Base-by-base conservation (phyloP, 2,797 vertebrate species). In the Enteromius fasciolatus region DNA sequence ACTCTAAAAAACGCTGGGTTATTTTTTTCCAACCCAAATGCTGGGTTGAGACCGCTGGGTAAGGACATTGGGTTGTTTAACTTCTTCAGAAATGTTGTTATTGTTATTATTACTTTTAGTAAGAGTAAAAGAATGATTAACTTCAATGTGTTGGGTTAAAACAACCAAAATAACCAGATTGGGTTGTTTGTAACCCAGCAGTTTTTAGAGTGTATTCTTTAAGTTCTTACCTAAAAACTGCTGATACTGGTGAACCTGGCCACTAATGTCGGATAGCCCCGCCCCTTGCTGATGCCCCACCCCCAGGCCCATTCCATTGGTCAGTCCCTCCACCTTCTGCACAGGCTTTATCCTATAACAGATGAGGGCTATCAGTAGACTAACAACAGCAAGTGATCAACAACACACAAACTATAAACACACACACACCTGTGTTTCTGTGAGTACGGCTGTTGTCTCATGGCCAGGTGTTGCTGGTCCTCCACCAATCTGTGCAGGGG, bases 241-340 rank as follows among this genome's bases (percentile, higher is more conserved):
- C 90, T 98, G 97, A 89, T 98, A 97, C 87, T 98, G 97, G 86
- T 98, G 97, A 85, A 98, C 96, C 91, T 98, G 97, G 1, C 95
- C 93, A 0, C 96, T 97, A 93, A 98, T 97, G 88, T 98, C 97
- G 3, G 95, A 93, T 9, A 97, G 93, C 0, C 93, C 94, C 0
- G 89, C 81, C 0, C 88, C 89, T 87, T 94, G 95, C 87, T 95
- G 96, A 80, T 94, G 95, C 87, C 94, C 95, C 61, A 84, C 50
- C 63, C 95, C 96, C 17, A 94, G 92, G 0, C 93, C 90, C 77
- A 95, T 95, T 3, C 97, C 97, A 1, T 97, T 98, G 90, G 95
- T 92, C 90, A 97, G 92, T 28, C 96, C 96, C 82, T 95, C 96
- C 85, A 95, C 90, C 90, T 98, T 98, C 90, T 97, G 97, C 82